phyloP scores from a whole-genome alignment of 2,888 invertebrate species.

The Ypsolopha scabrella region DNA sequence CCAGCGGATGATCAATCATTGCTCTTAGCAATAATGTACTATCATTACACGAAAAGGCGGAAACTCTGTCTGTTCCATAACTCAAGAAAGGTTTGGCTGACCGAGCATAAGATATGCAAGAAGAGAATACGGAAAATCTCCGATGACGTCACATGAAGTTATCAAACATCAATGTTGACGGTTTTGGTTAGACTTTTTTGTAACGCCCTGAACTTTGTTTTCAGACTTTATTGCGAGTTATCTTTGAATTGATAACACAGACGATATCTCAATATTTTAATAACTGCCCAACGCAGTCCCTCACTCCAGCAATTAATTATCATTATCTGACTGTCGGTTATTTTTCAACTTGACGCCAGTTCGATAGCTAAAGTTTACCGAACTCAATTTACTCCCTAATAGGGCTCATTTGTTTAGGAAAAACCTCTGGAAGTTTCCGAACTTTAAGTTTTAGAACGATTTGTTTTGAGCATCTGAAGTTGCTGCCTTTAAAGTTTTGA shows the following conservation, averaged over 20 bases:
- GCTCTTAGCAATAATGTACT: too few relatives aligned
- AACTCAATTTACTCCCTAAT: conserved; percentile 52
- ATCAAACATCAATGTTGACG: too few relatives aligned
- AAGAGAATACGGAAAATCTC: too few relatives aligned
- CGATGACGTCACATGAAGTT: too few relatives aligned
- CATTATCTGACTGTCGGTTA: conserved; percentile 23
- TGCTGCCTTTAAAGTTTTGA: neutral
- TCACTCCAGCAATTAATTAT: conserved; percentile 15
- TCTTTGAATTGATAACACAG: too few relatives aligned
- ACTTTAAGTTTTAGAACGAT: conserved; percentile 3
- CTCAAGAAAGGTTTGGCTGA: too few relatives aligned
- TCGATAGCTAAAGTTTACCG: conserved; percentile 30
- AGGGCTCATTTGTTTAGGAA: conserved; percentile 43
- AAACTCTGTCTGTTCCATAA: too few relatives aligned
- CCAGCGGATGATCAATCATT: too few relatives aligned
- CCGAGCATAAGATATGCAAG: too few relatives aligned
- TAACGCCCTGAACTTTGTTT: neutral
- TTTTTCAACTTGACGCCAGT: conserved; percentile 40
- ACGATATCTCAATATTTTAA: conserved; percentile 4
- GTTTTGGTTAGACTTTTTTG: neutral
- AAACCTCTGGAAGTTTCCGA: conserved; percentile 21
- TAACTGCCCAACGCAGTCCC: conserved; percentile 2
- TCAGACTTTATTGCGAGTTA: neutral
- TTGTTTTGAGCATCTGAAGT: neutral
- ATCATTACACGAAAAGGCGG: too few relatives aligned